A percentile compares a stretch with the other conserved stretches of the same genome.
Conservation (phyloP, 2,113 vertebrate genomes). For the Pimephales promelas region DNA sequence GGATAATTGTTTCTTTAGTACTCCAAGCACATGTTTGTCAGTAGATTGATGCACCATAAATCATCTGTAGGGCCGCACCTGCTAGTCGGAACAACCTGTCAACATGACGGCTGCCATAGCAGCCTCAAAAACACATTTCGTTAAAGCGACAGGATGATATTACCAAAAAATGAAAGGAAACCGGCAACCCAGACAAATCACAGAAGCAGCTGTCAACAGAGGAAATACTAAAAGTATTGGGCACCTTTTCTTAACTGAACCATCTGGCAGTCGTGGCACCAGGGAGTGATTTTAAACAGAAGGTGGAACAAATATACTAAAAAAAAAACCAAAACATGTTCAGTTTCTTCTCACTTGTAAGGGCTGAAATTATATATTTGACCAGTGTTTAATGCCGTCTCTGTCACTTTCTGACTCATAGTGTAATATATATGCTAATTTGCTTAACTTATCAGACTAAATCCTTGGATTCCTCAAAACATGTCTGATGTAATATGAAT, state of each 20-base stretch:
- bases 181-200: conserved; percentile 27
- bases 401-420: conserved; percentile 40
- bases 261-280: conserved; percentile 22
- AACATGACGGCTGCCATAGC: conserved; percentile 32
- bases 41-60: conserved; percentile 49
- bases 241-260: conserved; percentile 11
- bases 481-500: conserved; percentile 22
- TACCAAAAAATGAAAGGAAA: background rate
- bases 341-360: conserved; percentile 4
- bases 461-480: conserved; percentile 33
- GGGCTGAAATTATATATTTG: conserved; percentile 36
- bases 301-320: background rate
- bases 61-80: conserved; percentile 49
- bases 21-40: conserved; percentile 50
- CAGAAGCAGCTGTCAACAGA: conserved; percentile 30
- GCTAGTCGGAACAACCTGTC: conserved; percentile 47
- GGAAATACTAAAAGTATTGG: background rate
- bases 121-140: conserved; percentile 42
- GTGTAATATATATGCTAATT: conserved; percentile 56
- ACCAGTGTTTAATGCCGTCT: conserved; percentile 6
- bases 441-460: conserved; percentile 28
- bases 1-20: conserved; percentile 50
- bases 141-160: conserved; percentile 1
- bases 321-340: background rate
- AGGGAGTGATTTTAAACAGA: conserved; percentile 6